Evolutionary conservation across 2,888 invertebrate genomes (phyloP).

Genomic region (Eumerus sabulonum): DNA sequence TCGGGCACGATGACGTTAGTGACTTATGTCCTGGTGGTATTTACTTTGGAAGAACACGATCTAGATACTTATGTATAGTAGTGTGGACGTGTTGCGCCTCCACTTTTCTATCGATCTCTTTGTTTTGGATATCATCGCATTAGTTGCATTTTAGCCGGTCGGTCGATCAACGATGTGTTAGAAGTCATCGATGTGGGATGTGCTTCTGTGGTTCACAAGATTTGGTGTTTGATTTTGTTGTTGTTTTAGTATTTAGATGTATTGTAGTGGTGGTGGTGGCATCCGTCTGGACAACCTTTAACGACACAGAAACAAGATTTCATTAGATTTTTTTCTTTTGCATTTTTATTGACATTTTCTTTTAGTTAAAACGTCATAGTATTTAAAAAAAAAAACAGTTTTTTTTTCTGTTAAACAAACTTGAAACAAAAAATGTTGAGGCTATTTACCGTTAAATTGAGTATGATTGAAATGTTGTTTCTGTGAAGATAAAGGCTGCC

Average conservation of each 20-base stretch:
- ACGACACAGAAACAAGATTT: constrained; percentile 81
- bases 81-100: constrained; percentile 25
- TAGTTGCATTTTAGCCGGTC: constrained; percentile 39
- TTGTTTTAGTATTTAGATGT: constrained; percentile 57
- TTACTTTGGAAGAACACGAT: constrained; percentile 52
- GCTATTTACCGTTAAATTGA: constrained; percentile 68
- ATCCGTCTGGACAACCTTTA: constrained; percentile 81
- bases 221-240: constrained; percentile 24
- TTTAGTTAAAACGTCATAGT: constrained; percentile 32
- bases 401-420: constrained; percentile 27
- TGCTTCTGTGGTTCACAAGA: constrained; percentile 59
- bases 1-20: not conserved
- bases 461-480: constrained; percentile 80
- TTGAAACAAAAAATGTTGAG: constrained; percentile 22
- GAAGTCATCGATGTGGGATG: constrained; percentile 57
- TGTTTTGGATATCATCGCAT: constrained; percentile 45
- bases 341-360: constrained; percentile 49
- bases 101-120: constrained; percentile 30
- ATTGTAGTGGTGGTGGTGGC: constrained; percentile 72
- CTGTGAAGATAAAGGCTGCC: constrained; percentile 79
- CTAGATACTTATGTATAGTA: constrained; percentile 32
- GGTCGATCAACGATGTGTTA: constrained; percentile 28
- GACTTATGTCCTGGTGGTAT: constrained; percentile 2
- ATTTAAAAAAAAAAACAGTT: constrained; percentile 19
- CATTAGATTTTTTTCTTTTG: constrained; percentile 74